Evolutionary conservation across 2,888 invertebrate genomes (phyloP), one percentile per base, ranked within the genome.

Genomic region (Cephalotes varians): DNA sequence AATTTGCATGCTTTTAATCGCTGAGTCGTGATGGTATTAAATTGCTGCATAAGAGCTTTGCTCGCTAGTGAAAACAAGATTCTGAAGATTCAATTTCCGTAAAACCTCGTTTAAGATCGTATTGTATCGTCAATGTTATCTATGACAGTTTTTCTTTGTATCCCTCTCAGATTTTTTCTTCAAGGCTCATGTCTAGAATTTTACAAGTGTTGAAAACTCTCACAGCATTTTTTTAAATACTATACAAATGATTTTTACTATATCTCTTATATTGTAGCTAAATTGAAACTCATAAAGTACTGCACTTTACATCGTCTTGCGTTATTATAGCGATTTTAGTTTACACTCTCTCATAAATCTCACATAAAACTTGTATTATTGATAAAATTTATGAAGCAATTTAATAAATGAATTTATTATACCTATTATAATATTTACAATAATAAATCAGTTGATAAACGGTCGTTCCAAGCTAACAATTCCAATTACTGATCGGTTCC

Each of bases 331-430:
- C 7, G 2, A 6, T n/a, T 47, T 47, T 47, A 28, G 47, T 47
- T 67, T 31, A 47, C 44, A 18, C 15, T 49, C n/a, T 67, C 12
- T 0, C 21, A n/a, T n/a, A 31, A 67, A 31, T 28, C 9, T 4
- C 5, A 34, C 5, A 4, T 34, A 34, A 34, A 34, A 34, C 5
- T 34, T 5, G 15, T 44, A 44, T 3, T 0, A 40, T 12, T 12
- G 47, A 37, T 21, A 34, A 6, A 51, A 69, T 37, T 71, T 71
- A 54, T 51, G 25, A 25, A 37, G 6, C 51, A 71, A 34, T 69
- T 2, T 49, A 69, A 47, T 49, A 69, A 51, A 9, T 21, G 7
- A 69, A 51, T 56, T 72, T 28, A 40, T 1, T 56, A 12, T 28
- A n/a, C n/a, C n/a, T n/a, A n/a, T 37, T n/a, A n/a, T 58, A 58